These are phyloP conservation scores for Anseranas semipalmata DNA, from an alignment of 2,113 vertebrate genomes.

Conservation along the genomic window DNA sequence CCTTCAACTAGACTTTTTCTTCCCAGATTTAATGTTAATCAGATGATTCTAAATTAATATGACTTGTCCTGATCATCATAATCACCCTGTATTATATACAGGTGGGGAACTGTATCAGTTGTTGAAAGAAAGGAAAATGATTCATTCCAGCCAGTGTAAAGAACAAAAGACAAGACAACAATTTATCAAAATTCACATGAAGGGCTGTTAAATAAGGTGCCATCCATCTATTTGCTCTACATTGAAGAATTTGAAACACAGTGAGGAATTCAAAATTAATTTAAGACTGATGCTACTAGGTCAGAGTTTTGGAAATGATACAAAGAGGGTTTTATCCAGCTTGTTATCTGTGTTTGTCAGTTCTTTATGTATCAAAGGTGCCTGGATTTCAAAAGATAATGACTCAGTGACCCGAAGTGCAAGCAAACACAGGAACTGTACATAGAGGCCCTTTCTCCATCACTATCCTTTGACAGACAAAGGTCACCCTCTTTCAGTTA, in stretches of 20 bases:
- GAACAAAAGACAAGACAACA: constrained; percentile 44
- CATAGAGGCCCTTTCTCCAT: constrained; percentile 7
- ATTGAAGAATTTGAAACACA: constrained; percentile 31
- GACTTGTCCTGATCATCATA: background rate
- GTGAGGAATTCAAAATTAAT: constrained; percentile 35
- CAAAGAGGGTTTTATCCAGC: constrained; percentile 52
- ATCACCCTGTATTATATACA: background rate
- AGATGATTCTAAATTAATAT: background rate
- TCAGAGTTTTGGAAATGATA: constrained; percentile 37
- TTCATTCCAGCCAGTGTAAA: constrained; percentile 4
- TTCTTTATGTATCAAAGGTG: constrained; percentile 61
- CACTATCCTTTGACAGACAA: constrained; percentile 22
- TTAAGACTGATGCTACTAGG: constrained; percentile 2
- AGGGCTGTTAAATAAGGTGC: background rate
- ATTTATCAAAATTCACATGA: constrained; percentile 10
- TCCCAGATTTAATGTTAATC: background rate
- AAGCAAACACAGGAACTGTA: constrained; percentile 59
- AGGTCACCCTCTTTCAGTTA: constrained; percentile 1
- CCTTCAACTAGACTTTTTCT: background rate
- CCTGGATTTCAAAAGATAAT: constrained; percentile 56
- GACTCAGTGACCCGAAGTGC: constrained; percentile 62
- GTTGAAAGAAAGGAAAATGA: constrained; percentile 61
- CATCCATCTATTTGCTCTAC: background rate
- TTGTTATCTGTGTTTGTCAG: constrained; percentile 66
- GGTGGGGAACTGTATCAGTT: constrained; percentile 17